A percentile compares a stretch with the other conserved stretches of the same genome.
These are phyloP conservation scores for Rhorus exstirpatorius DNA, from an alignment of 2,888 invertebrate genomes.

Conservation along the genomic window DNA sequence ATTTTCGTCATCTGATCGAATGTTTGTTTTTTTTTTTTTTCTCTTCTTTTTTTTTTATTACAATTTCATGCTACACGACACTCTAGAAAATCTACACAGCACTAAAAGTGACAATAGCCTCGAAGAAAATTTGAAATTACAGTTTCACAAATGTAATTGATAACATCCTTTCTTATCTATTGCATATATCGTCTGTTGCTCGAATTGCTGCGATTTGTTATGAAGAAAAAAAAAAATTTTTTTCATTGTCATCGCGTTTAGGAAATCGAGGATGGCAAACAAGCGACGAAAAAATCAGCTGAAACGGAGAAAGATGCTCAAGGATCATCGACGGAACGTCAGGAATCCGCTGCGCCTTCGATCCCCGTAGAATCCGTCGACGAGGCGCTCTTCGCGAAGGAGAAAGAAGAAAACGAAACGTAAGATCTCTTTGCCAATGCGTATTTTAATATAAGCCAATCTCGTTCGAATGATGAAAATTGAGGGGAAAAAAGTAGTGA, in stretches of 20 bases:
- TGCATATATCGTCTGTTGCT: neutral
- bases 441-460: no score
- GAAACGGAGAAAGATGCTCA: conserved; percentile 75
- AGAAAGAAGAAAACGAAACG: conserved; percentile 78
- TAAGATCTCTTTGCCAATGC: conserved; percentile 5
- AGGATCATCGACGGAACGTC: conserved; percentile 68
- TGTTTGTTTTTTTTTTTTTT: conserved; percentile 1
- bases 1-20: neutral
- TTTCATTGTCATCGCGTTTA: neutral
- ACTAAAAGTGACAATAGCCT: neutral
- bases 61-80: conserved; percentile 11
- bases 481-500: no score
- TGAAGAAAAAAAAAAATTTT: no score
- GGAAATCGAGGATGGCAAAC: conserved; percentile 61
- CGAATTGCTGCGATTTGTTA: no score
- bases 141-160: neutral
- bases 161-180: neutral
- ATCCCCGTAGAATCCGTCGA: conserved; percentile 78
- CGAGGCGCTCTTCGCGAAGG: conserved; percentile 79
- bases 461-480: no score
- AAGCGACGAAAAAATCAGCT: conserved; percentile 74
- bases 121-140: neutral
- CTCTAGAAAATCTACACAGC: neutral
- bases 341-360: conserved; percentile 79
- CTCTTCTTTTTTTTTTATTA: neutral